Evolutionary conservation across 2,888 invertebrate species (phyloP).

Genomic region (Cryptops parisi): DNA sequence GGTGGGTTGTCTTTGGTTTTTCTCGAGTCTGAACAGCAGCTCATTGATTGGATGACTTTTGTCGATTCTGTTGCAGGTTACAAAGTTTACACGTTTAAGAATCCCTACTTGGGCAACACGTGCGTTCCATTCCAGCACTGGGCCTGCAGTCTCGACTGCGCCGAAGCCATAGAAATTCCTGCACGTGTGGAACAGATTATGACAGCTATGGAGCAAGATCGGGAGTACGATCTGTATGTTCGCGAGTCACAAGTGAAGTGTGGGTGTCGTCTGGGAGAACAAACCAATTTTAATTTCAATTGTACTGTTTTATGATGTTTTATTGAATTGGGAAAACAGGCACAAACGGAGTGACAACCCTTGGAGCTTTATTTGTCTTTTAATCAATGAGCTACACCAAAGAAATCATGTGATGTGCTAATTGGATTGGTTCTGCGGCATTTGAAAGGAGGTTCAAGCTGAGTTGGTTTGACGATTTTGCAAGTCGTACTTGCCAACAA

Average conservation of each 20-base stretch:
- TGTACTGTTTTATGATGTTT: constrained; percentile 17
- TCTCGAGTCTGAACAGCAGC: too few species aligned
- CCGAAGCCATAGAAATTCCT: constrained; percentile 33
- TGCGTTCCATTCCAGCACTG: constrained; percentile 38
- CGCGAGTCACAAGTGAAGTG: constrained; percentile 17
- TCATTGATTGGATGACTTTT: not conserved
- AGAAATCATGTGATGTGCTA: too few species aligned
- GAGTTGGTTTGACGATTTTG: too few species aligned
- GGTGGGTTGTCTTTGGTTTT: constrained; percentile 23
- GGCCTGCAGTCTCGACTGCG: constrained; percentile 35
- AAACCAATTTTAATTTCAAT: constrained; percentile 7
- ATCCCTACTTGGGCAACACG: constrained; percentile 36
- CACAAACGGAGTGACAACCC: too few species aligned
- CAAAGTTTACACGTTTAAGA: constrained; percentile 37
- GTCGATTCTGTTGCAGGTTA: constrained; percentile 26
- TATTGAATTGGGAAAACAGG: too few species aligned
- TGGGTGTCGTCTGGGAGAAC: constrained; percentile 13
- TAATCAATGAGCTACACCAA: too few species aligned
- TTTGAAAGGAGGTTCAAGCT: too few species aligned
- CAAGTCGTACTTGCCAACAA: too few species aligned
- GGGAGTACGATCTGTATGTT: constrained; percentile 26
- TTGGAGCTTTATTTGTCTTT: too few species aligned
- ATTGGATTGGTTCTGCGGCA: too few species aligned
- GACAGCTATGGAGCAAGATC: constrained; percentile 29
- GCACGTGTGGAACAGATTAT: constrained; percentile 32